These are phyloP conservation scores for Lepidotrigona ventralis DNA, from an alignment of 1,140 invertebrate genomes.

Conservation along the genomic window DNA sequence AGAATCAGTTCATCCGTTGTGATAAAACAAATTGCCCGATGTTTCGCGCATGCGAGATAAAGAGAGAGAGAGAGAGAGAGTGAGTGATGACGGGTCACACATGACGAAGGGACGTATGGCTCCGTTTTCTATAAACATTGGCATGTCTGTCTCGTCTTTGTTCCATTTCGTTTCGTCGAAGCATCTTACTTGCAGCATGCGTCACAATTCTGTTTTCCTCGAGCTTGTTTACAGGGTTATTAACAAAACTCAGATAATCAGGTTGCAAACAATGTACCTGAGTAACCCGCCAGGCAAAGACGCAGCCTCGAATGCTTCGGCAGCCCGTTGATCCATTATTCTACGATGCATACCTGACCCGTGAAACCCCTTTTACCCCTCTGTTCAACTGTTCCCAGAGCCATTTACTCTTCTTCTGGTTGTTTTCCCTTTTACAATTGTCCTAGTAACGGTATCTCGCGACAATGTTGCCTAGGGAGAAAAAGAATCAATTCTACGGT, in stretches of 20 bases:
- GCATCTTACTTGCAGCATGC: too few species aligned
- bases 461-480: background rate
- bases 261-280: constrained; percentile 48
- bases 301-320: constrained; percentile 14
- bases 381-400: constrained; percentile 44
- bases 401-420: constrained; percentile 37
- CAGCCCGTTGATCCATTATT: constrained; percentile 43
- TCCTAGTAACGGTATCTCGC: background rate
- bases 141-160: background rate
- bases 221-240: constrained; percentile 50
- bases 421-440: background rate
- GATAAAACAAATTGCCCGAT: background rate
- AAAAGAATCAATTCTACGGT: background rate
- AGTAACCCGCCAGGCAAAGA: constrained; percentile 11
- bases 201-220: constrained; percentile 15
- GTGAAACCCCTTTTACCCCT: constrained; percentile 41
- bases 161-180: background rate
- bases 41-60: background rate
- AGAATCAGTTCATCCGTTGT: background rate
- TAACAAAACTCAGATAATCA: constrained; percentile 51
- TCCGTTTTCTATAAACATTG: background rate
- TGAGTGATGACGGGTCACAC: background rate
- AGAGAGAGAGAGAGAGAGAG: too few species aligned
- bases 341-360: constrained; percentile 39
- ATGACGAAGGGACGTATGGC: background rate